phyloP scores from a whole-genome alignment of 2,797 vertebrate species.

The Mormyrops attenuatus region DNA sequence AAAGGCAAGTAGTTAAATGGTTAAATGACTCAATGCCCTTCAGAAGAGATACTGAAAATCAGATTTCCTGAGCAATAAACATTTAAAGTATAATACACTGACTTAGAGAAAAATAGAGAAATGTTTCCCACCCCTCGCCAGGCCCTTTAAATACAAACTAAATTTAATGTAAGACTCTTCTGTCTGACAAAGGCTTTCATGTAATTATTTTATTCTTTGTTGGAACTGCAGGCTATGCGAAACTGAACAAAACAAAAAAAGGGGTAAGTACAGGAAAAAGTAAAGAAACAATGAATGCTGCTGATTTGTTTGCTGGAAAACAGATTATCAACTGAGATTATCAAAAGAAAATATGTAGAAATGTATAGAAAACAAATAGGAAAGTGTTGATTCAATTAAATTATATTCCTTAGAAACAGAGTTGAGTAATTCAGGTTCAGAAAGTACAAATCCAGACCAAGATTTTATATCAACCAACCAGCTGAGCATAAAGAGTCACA shows the following conservation, averaged over 20 bases:
- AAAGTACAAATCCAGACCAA: not conserved
- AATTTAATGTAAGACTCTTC: not conserved
- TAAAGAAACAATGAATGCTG: not conserved
- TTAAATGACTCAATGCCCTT: not conserved
- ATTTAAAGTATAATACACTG: not conserved
- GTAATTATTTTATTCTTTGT: not conserved
- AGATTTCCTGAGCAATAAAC: not conserved
- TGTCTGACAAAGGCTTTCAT: not conserved
- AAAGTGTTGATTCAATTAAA: not conserved
- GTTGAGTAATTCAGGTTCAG: not conserved
- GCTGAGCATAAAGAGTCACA: not conserved
- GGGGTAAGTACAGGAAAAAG: not conserved
- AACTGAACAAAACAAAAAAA: not conserved
- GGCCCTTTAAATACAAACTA: not conserved
- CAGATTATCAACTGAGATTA: not conserved
- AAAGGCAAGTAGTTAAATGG: not conserved
- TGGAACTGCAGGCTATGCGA: not conserved
- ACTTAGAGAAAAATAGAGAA: not conserved
- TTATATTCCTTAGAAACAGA: not conserved
- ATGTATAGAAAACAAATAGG: not conserved
- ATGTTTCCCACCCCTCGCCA: not conserved
- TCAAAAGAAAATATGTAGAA: not conserved
- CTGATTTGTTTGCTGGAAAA: not conserved
- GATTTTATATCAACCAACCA: not conserved
- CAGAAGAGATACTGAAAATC: not conserved